Evolutionary conservation across 1,140 invertebrate species (phyloP).

Genomic region (Drosophila mayri): DNA sequence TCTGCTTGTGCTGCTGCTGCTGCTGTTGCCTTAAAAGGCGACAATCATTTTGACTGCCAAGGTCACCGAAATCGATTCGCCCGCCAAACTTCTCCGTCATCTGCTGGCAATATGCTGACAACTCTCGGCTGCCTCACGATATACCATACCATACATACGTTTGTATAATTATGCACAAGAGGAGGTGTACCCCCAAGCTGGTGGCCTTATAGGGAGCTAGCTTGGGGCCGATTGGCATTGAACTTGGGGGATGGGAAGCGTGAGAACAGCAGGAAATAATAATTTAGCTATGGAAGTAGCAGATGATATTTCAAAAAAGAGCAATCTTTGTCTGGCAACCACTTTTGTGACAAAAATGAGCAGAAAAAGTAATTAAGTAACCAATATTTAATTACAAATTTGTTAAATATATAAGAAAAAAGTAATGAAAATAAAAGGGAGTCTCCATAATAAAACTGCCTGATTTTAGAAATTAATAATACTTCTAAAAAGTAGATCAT

Average conservation of each 20-base stretch:
- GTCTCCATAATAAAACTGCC: not conserved
- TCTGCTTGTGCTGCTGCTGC: constrained; percentile 33
- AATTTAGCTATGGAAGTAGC: constrained; percentile 11
- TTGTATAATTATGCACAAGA: constrained; percentile 31
- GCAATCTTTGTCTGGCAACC: not conserved
- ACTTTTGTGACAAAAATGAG: not conserved
- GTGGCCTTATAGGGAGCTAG: constrained; percentile 23
- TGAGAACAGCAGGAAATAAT: constrained; percentile 37
- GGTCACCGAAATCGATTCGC: constrained; percentile 72
- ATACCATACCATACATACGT: not conserved
- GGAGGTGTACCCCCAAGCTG: constrained; percentile 25
- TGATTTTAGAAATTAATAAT: not conserved
- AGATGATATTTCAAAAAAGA: not conserved
- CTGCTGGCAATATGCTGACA: constrained; percentile 51
- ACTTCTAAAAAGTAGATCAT: not conserved
- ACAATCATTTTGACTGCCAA: constrained; percentile 80
- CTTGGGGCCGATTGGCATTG: constrained; percentile 27
- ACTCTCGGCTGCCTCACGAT: constrained; percentile 19
- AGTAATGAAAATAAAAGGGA: not conserved
- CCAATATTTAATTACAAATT: not conserved
- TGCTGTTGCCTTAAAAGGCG: constrained; percentile 66
- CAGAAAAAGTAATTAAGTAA: not conserved
- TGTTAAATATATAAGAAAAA: not conserved
- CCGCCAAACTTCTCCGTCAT: constrained; percentile 47
- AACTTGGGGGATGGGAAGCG: constrained; percentile 40